phyloP scores from a whole-genome alignment of 2,113 vertebrate species.

The Corythornis vintsioides region DNA sequence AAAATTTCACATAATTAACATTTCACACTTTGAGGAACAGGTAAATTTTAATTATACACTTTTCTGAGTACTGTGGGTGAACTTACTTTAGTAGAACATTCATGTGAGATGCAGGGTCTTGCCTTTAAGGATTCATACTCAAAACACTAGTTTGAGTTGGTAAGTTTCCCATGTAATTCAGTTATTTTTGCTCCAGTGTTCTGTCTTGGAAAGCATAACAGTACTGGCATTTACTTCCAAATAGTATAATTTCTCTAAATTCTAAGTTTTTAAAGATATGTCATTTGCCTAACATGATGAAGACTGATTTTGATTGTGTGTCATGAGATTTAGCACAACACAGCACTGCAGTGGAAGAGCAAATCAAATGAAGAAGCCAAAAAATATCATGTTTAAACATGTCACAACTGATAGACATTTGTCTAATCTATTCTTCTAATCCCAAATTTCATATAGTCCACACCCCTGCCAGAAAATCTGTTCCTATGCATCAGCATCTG shows the following conservation, averaged over 20 bases:
- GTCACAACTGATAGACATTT: neutral
- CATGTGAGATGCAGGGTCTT: neutral
- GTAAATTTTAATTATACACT: neutral
- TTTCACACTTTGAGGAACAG: neutral
- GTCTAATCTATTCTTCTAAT: neutral
- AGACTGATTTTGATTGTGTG: neutral
- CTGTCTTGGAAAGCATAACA: neutral
- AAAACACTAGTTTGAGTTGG: neutral
- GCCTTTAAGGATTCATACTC: neutral
- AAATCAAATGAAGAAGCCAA: neutral
- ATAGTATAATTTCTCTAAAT: neutral
- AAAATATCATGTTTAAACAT: neutral
- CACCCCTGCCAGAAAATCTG: neutral
- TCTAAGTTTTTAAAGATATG: neutral
- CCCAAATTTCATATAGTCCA: neutral
- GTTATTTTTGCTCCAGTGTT: neutral
- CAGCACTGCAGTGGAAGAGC: neutral
- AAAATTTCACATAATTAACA: neutral
- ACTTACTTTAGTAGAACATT: constrained; percentile 4
- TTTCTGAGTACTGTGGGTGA: neutral
- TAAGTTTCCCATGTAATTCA: neutral
- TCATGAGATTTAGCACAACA: neutral
- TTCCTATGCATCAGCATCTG: neutral
- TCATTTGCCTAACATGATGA: neutral
- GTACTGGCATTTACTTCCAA: neutral